These are phyloP conservation scores for Abrostola tripartita DNA, from an alignment of 2,888 invertebrate species.

Conservation along the genomic window DNA sequence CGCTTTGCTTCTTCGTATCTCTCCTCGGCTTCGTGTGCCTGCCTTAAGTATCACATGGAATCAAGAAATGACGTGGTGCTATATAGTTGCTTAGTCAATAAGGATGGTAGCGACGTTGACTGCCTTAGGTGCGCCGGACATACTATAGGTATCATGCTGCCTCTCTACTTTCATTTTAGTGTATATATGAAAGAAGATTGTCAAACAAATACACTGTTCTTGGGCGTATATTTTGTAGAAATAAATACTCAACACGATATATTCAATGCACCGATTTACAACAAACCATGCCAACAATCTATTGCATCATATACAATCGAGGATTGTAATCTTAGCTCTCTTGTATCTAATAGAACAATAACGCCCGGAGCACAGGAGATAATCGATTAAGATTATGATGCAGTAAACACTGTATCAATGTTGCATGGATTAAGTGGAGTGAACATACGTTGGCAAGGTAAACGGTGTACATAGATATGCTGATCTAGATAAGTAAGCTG, in stretches of 20 bases:
- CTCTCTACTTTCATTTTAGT: too few relatives aligned
- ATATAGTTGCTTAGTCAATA: too few relatives aligned
- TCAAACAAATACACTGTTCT: too few relatives aligned
- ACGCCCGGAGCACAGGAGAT: slow-evolving; percentile 45
- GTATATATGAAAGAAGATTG: too few relatives aligned
- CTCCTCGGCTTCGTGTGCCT: too few relatives aligned
- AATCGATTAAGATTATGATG: slow-evolving; percentile 54
- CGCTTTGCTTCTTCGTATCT: too few relatives aligned
- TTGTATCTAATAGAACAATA: slow-evolving; percentile 47
- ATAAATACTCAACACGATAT: neutral
- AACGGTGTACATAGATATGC: slow-evolving; percentile 1
- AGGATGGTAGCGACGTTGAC: too few relatives aligned
- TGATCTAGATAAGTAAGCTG: slow-evolving; percentile 24
- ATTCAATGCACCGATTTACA: slow-evolving; percentile 23
- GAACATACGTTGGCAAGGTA: slow-evolving; percentile 17
- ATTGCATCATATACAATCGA: slow-evolving; percentile 42
- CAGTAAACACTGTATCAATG: slow-evolving; percentile 46
- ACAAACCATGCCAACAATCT: slow-evolving; percentile 38
- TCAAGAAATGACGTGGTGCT: too few relatives aligned
- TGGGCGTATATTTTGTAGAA: too few relatives aligned
- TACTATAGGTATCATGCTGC: too few relatives aligned
- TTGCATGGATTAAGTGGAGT: slow-evolving; percentile 44
- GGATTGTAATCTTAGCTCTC: slow-evolving; percentile 38
- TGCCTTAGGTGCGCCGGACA: too few relatives aligned
- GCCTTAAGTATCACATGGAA: too few relatives aligned